Conservation (phyloP, 2,888 invertebrate species). For the Gisinianus flammeolus region DNA sequence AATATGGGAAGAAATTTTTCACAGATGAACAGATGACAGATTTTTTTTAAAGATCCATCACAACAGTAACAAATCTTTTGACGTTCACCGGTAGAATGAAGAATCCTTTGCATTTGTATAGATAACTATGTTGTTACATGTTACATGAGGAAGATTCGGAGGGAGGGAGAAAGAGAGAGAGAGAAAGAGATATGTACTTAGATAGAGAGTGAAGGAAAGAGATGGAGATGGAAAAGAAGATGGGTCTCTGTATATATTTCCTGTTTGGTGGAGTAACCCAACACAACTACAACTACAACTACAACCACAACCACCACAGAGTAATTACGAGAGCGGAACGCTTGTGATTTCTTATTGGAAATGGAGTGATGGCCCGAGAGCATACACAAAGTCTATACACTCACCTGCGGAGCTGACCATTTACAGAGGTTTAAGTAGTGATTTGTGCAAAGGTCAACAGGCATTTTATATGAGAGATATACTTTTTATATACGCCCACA, state of each 20-base stretch:
- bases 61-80: background rate
- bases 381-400: conserved; percentile 2
- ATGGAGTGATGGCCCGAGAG: conserved; percentile 39
- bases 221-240: background rate
- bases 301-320: too few relatives aligned
- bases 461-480: conserved; percentile 55
- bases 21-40: background rate
- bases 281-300: too few relatives aligned
- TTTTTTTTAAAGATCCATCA: background rate
- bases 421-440: conserved; percentile 58
- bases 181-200: too few relatives aligned
- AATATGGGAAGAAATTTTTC: conserved; percentile 3
- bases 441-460: conserved; percentile 59
- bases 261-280: too few relatives aligned
- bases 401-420: conserved; percentile 56
- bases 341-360: conserved; percentile 38
- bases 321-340: conserved; percentile 40
- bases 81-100: too few relatives aligned
- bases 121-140: too few relatives aligned
- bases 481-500: conserved; percentile 53
- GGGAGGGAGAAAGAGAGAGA: too few relatives aligned
- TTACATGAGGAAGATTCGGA: too few relatives aligned
- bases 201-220: background rate
- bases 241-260: background rate
- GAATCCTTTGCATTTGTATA: too few relatives aligned